These are phyloP conservation scores for Ursus arctos DNA, from an alignment of 2,113 vertebrate genomes.

Conservation along the genomic window DNA sequence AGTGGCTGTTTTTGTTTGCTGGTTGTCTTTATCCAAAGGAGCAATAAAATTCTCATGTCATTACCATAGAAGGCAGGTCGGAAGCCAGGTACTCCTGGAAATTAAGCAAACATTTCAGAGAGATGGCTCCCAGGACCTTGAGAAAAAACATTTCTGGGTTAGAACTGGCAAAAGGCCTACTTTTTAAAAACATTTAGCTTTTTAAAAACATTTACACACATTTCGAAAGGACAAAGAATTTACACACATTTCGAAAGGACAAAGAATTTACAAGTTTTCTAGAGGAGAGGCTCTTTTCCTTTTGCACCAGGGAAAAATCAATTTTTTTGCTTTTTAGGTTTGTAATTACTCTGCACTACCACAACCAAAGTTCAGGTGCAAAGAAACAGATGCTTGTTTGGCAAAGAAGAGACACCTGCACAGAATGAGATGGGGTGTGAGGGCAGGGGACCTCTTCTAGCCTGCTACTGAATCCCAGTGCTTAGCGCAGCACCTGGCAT, in stretches of 20 bases:
- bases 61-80: not conserved
- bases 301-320: not conserved
- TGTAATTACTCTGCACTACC: not conserved
- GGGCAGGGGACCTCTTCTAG: too few species aligned
- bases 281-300: not conserved
- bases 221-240: not conserved
- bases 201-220: not conserved
- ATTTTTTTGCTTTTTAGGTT: not conserved
- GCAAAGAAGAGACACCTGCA: not conserved
- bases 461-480: not conserved
- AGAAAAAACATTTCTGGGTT: not conserved
- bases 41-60: not conserved
- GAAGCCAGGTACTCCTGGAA: not conserved
- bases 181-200: not conserved
- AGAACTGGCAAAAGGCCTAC: not conserved
- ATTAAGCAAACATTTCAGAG: not conserved
- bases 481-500: not conserved
- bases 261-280: not conserved
- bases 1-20: not conserved
- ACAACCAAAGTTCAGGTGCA: not conserved
- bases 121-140: not conserved
- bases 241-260: not conserved
- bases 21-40: not conserved
- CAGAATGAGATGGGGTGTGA: not conserved
- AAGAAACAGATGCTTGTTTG: not conserved